A percentile compares a stretch with the other conserved stretches of the same genome.
phyloP scores from a whole-genome alignment of 2,888 invertebrate genomes.

The Lobophora halterata region DNA sequence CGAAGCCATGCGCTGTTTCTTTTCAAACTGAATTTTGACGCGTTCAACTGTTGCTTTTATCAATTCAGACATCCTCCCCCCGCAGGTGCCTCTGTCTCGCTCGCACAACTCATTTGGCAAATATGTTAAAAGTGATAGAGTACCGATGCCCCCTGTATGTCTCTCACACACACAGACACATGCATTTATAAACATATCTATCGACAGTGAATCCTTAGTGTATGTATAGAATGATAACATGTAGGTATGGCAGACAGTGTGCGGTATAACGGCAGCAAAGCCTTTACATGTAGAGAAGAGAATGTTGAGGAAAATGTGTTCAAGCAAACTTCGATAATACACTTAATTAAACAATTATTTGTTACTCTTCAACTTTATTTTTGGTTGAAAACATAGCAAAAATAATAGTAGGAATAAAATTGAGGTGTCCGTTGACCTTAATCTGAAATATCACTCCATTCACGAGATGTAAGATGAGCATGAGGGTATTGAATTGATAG shows the following conservation, averaged over 20 bases:
- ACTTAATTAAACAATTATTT: too few species aligned
- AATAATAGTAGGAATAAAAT: too few species aligned
- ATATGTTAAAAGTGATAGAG: conserved; percentile 54
- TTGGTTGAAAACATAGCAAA: too few species aligned
- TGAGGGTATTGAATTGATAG: too few species aligned
- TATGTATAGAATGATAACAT: conserved; percentile 39
- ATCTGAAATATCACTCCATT: too few species aligned
- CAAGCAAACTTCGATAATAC: conserved; percentile 16
- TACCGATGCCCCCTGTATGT: conserved; percentile 33
- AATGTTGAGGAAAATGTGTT: conserved; percentile 24
- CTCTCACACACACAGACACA: conserved; percentile 42
- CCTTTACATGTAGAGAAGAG: conserved; percentile 21
- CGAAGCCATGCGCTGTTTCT: conserved; percentile 54
- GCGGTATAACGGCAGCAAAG: conserved; percentile 20
- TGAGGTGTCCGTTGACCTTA: too few species aligned
- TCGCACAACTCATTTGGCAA: conserved; percentile 43
- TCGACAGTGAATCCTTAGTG: conserved; percentile 41
- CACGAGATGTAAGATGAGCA: too few species aligned
- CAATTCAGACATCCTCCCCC: conserved; percentile 69
- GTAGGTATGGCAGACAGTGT: conserved; percentile 46
- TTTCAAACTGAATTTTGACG: conserved; percentile 72
- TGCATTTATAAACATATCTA: conserved; percentile 47
- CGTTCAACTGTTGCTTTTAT: conserved; percentile 77
- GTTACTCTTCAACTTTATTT: too few species aligned
- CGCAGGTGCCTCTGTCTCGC: conserved; percentile 52